Evolutionary conservation across 2,113 vertebrate species (phyloP).

Genomic region (Salvator merianae): DNA sequence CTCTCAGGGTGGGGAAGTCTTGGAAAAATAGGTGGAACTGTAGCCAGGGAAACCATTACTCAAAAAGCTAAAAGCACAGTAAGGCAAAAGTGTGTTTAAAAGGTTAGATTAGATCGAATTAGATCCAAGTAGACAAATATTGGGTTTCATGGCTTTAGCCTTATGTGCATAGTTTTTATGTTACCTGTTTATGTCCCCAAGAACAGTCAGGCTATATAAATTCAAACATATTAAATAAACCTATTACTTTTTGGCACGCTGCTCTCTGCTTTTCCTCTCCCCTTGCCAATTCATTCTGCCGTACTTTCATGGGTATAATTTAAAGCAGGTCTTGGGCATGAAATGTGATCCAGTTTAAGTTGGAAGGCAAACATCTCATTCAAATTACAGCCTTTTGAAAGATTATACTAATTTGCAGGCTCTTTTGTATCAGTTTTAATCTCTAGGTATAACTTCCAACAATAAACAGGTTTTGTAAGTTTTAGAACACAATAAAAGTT

Average conservation of each 20-base stretch:
- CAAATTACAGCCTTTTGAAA: slow-evolving; percentile 28
- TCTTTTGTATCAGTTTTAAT: slow-evolving; percentile 28
- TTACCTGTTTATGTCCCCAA: not conserved
- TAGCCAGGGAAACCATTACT: not conserved
- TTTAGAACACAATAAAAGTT: slow-evolving; percentile 18
- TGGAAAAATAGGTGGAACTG: not conserved
- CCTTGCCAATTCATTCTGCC: not conserved
- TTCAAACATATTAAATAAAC: not conserved
- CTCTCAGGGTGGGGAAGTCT: not conserved
- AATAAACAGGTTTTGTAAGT: slow-evolving; percentile 20
- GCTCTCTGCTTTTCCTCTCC: slow-evolving; percentile 13
- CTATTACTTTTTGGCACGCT: not conserved
- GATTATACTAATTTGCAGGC: slow-evolving; percentile 20
- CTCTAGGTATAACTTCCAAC: slow-evolving; percentile 28
- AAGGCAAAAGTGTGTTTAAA: not conserved
- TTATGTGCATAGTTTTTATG: not conserved
- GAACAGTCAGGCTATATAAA: not conserved
- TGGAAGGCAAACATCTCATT: slow-evolving; percentile 30
- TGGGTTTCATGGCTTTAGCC: not conserved
- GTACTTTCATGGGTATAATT: slow-evolving; percentile 14
- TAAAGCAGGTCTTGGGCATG: slow-evolving; percentile 12
- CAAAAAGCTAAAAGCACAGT: not conserved
- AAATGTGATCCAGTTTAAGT: slow-evolving; percentile 17
- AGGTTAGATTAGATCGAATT: not conserved
- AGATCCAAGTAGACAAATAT: not conserved